These are phyloP conservation scores for Habropoda laboriosa DNA, from an alignment of 1,140 invertebrate species.

Conservation along the genomic window DNA sequence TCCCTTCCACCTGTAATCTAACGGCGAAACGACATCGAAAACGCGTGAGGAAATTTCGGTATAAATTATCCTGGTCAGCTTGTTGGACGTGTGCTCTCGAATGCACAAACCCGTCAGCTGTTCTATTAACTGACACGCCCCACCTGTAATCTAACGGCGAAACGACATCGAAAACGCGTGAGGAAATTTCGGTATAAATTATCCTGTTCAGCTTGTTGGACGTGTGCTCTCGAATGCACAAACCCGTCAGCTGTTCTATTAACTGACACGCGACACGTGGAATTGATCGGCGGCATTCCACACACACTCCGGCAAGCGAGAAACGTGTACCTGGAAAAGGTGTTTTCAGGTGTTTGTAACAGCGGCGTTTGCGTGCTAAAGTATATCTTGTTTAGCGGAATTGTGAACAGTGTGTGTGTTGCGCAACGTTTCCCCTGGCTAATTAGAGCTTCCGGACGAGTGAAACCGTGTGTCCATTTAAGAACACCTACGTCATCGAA, in stretches of 20 bases:
- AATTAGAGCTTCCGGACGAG: slow-evolving; percentile 29
- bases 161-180: not conserved
- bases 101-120: slow-evolving; percentile 21
- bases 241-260: slow-evolving; percentile 26
- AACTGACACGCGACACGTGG: slow-evolving; percentile 27
- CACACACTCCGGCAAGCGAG: not conserved
- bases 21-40: not conserved
- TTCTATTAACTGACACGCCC: slow-evolving; percentile 29
- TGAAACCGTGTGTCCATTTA: slow-evolving; percentile 21
- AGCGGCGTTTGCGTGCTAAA: slow-evolving; percentile 30
- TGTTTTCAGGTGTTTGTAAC: slow-evolving; percentile 6
- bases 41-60: not conserved
- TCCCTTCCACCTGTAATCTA: not conserved
- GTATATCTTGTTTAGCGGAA: slow-evolving; percentile 46
- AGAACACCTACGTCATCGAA: not conserved
- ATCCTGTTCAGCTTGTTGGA: not conserved
- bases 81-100: not conserved
- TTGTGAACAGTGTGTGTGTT: slow-evolving; percentile 23
- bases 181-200: slow-evolving; percentile 6
- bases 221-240: not conserved
- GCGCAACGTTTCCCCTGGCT: slow-evolving; percentile 16
- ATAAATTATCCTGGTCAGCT: slow-evolving; percentile 15
- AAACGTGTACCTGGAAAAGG: too few species aligned
- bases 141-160: too few species aligned
- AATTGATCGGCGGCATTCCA: slow-evolving; percentile 38